Conservation (phyloP, 1,140 invertebrate genomes). For the Bactericera cockerelli region DNA sequence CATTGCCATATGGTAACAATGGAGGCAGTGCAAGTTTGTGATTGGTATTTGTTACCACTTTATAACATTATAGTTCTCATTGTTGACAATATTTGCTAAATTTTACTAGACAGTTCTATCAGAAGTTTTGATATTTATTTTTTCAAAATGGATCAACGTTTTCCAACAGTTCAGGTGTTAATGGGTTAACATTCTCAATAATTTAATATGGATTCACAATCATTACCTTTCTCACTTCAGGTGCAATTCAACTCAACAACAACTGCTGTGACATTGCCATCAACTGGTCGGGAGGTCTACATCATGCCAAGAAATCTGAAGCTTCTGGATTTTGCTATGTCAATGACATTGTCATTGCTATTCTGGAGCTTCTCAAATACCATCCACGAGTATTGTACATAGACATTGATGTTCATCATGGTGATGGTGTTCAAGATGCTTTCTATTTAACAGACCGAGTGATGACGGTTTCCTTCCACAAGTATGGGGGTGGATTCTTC, state of each 20-base stretch:
- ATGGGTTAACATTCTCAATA: too few relatives aligned
- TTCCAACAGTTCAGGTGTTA: too few relatives aligned
- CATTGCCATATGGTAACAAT: too few relatives aligned
- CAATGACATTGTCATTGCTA: slow-evolving; percentile 97
- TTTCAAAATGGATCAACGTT: too few relatives aligned
- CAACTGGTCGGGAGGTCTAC: slow-evolving; percentile 97
- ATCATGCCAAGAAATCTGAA: slow-evolving; percentile 99
- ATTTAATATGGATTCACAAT: too few relatives aligned
- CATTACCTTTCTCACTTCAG: too few relatives aligned
- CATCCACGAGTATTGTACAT: slow-evolving; percentile 94
- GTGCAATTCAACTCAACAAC: slow-evolving; percentile 88
- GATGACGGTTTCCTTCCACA: slow-evolving; percentile 99
- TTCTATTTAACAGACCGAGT: slow-evolving; percentile 97
- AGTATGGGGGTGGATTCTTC: slow-evolving; percentile 97
- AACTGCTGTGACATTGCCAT: slow-evolving; percentile 92
- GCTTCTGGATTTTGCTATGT: slow-evolving; percentile 96
- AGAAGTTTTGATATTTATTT: too few relatives aligned
- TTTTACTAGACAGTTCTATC: too few relatives aligned
- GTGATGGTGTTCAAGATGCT: slow-evolving; percentile 97
- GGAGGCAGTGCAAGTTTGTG: too few relatives aligned
- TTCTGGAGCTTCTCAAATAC: slow-evolving; percentile 89
- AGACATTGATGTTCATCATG: slow-evolving; percentile 99
- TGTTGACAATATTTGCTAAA: too few relatives aligned
- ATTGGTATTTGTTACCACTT: too few relatives aligned
- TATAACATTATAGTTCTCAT: too few relatives aligned